Evolutionary conservation across 2,888 invertebrate species (phyloP), one percentile per base, ranked within the genome.

Genomic region (Galerucella pusilla): DNA sequence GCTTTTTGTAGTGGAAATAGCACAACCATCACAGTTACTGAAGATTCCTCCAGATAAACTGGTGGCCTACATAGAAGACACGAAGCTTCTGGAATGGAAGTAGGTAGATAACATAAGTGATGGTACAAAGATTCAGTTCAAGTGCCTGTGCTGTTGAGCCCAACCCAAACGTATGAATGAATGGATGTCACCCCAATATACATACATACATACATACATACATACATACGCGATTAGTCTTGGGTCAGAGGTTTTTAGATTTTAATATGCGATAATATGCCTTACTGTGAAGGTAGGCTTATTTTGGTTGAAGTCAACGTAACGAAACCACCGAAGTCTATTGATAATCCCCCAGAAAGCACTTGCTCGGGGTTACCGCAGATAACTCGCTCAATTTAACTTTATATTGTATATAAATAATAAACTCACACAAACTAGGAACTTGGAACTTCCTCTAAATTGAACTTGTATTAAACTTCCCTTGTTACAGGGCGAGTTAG

Each of bases 371-470:
- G 71, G 54, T 71, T 42, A 42, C 64, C 64, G 54, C 64, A 71
- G 52, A 71, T 71, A 71, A 71, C 64, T 71, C 45, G 64, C 64
- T 64, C 64, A 71, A 71, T 71, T 71, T 71, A 71, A 71, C 71
- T 71, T 64, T 64, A 71, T 64, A 71, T 71, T 71, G 64, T 71
- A 57, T 57, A 71, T 71, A 71, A 63, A 63, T 71, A 71, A 71
- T 71, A 70, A 70, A 70, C 61, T 63, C 49, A 52, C 25, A 49
- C 52, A 12, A 2, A 42, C 14, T 70, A 20, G 45, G 49, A 49
- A 14, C 42, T 16, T 70, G 45, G 25, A 63, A 35, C 35, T 61
- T 63, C 61, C n/a, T 20, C 20, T 67, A 14, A 5, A 7, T 16
- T n/a, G 42, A 42, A 42, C 42, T 14, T 63, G 35, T n/a, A 63